These are phyloP conservation scores for Centruroides sculpturatus DNA, from an alignment of 1,140 invertebrate species.

Conservation along the genomic window DNA sequence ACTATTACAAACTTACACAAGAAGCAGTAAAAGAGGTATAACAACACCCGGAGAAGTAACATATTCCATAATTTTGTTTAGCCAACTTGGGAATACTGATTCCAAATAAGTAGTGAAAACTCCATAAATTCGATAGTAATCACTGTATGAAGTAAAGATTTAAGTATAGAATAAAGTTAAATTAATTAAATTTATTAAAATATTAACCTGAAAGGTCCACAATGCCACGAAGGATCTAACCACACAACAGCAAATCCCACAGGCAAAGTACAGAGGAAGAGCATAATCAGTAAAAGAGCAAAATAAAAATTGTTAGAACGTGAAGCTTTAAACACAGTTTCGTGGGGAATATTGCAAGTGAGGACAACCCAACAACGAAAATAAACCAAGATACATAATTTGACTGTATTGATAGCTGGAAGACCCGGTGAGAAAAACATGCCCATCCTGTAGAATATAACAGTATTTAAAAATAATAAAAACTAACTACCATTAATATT, in stretches of 20 bases:
- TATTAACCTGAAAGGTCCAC: conserved; percentile 69
- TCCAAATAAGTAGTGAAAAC: conserved; percentile 68
- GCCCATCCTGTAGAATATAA: conserved; percentile 34
- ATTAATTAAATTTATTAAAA: too few species aligned
- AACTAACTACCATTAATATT: background rate
- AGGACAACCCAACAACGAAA: conserved; percentile 83
- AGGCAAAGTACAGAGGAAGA: conserved; percentile 87
- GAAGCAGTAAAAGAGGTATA: conserved; percentile 78
- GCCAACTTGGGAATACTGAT: conserved; percentile 44
- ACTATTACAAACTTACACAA: conserved; percentile 39
- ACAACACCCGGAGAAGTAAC: conserved; percentile 85
- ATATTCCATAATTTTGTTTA: conserved; percentile 48
- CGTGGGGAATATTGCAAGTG: conserved; percentile 92
- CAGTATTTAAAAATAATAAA: background rate
- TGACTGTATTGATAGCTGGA: conserved; percentile 74
- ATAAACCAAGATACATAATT: conserved; percentile 85
- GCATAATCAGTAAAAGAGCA: conserved; percentile 78
- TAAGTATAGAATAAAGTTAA: too few species aligned
- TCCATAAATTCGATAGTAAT: conserved; percentile 66
- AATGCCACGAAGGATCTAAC: conserved; percentile 85
- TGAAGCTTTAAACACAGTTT: conserved; percentile 68
- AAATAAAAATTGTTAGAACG: conserved; percentile 95
- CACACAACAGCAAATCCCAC: conserved; percentile 89
- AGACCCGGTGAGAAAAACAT: conserved; percentile 90
- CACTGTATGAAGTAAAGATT: conserved; percentile 30